phyloP scores from a whole-genome alignment of 2,797 vertebrate species.

The Calcarius lapponicus region DNA sequence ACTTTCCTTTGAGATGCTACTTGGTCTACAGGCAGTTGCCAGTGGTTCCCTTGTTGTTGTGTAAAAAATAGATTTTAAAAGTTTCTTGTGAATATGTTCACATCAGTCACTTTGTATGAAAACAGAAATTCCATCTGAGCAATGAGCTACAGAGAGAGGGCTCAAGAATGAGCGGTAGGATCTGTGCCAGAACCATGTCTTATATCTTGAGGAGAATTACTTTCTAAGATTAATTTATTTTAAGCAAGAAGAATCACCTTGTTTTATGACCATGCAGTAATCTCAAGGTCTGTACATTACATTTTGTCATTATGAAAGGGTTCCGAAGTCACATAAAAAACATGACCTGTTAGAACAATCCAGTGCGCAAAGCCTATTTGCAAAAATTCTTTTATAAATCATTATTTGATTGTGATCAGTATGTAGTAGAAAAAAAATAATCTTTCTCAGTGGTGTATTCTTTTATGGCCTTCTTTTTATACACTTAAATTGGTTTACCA shows the following conservation, averaged over 20 bases:
- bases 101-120: constrained; percentile 59
- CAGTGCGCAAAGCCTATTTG: constrained; percentile 41
- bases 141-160: constrained; percentile 36
- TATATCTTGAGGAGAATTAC: background rate
- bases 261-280: constrained; percentile 64
- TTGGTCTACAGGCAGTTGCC: constrained; percentile 34
- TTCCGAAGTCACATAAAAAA: constrained; percentile 65
- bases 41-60: constrained; percentile 48
- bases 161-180: constrained; percentile 30
- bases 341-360: constrained; percentile 66
- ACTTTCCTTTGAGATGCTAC: background rate
- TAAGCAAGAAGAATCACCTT: constrained; percentile 65
- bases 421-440: constrained; percentile 11
- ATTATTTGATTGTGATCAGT: constrained; percentile 37
- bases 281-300: constrained; percentile 61
- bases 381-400: constrained; percentile 63
- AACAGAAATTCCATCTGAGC: constrained; percentile 50
- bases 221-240: constrained; percentile 59
- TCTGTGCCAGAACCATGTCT: background rate
- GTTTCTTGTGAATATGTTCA: constrained; percentile 53
- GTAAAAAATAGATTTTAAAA: constrained; percentile 62
- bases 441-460: background rate
- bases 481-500: constrained; percentile 33
- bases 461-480: constrained; percentile 11
- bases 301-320: constrained; percentile 42